Evolutionary conservation across 2,888 invertebrate genomes (phyloP), one percentile per base, ranked within the genome.

Genomic region (Apamea monoglypha): DNA sequence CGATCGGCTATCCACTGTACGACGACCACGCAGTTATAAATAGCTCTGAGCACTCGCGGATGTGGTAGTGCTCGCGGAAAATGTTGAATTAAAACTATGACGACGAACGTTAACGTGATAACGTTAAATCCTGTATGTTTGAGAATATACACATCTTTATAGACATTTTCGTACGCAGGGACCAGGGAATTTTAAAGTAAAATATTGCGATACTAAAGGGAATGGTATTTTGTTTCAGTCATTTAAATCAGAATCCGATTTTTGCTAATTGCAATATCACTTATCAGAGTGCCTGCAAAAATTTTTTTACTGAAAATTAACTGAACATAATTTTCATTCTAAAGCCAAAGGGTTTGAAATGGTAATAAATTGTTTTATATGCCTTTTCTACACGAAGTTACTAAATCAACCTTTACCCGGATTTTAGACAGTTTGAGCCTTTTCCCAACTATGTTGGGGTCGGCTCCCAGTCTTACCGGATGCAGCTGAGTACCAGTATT

Each of bases 31-130:
- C 74, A 90, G 72, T 83, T 91, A 90, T 89, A 89, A 91, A 90
- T 90, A 89, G 82, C 78, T 61, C 87, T 89, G 88, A 89, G 88
- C 85, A 78, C 78, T 84, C 63, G 79, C 85, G 88, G 91, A 92
- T 91, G 82, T 83, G 92, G 91, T 73, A 89, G 78, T 74, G 53
- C 63, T 81, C 36, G 78, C 75, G 85, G 83, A 84, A 87, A 88
- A 84, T 80, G 53, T 85, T 85, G 29, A 71, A 82, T 84, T 80
- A 76, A 83, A 86, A 73, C 40, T 76, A 78, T 56, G 36, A 16
- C 29, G 56, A 32, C 47, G 18, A 59, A 71, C 5, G 5, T n/a
- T 50, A n/a, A n/a, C n/a, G n/a, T n/a, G 47, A 50, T 81, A 56
- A 56, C 36, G 36, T 29, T 56, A 16, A 68, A 50, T 47, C 47